Evolutionary conservation across 1,140 invertebrate species (phyloP).

Genomic region (Saccostrea echinata): DNA sequence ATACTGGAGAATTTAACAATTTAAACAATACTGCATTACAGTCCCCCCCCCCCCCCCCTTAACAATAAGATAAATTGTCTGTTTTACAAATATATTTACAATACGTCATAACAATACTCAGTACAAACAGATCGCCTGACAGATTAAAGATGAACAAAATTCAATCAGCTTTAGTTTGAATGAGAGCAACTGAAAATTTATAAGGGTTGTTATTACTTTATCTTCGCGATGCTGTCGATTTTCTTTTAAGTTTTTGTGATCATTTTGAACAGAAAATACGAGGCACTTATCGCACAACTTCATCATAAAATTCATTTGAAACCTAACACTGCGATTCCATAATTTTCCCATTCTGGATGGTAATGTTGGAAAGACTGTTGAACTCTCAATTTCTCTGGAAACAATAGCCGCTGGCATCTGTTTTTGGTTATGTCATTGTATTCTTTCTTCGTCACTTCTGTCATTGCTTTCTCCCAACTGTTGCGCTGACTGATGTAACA

Average conservation of each 20-base stretch:
- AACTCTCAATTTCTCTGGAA: slow-evolving; percentile 17
- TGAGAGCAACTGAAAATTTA: background rate
- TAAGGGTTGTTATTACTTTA: background rate
- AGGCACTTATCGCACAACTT: slow-evolving; percentile 22
- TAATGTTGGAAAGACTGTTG: background rate
- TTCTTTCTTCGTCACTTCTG: background rate
- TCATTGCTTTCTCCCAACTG: slow-evolving; percentile 1
- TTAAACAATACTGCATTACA: too few relatives aligned
- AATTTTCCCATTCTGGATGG: slow-evolving; percentile 15
- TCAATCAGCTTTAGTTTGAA: background rate
- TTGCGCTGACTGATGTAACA: slow-evolving; percentile 29
- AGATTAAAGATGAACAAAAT: background rate
- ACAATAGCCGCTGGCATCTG: slow-evolving; percentile 21
- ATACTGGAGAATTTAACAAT: too few relatives aligned
- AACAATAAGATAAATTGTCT: too few relatives aligned
- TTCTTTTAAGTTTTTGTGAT: background rate
- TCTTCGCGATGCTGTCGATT: background rate
- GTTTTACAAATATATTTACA: too few relatives aligned
- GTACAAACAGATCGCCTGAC: too few relatives aligned
- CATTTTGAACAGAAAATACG: background rate
- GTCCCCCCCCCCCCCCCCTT: too few relatives aligned
- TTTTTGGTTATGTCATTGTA: slow-evolving; percentile 35
- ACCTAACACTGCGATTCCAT: slow-evolving; percentile 31
- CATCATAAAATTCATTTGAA: slow-evolving; percentile 36
- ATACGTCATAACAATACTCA: background rate